These are phyloP conservation scores for silkworm (Bombyx mori) DNA, from an alignment of 1,140 invertebrate genomes.

Conservation along the genomic window ASM3026992v2 NC_085133.1:7686001-7686500, in stretches of 20 bases:
- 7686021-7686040: too few species aligned
- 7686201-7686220: constrained; percentile 74
- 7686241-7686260: constrained; percentile 74
- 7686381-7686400: constrained; percentile 74
- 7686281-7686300: constrained; percentile 78
- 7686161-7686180: constrained; percentile 68
- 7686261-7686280: constrained; percentile 73
- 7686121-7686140: background rate
- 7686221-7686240: constrained; percentile 78
- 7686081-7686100: too few species aligned
- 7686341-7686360: constrained; percentile 73
- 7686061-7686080: too few species aligned
- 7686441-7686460: constrained; percentile 72
- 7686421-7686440: constrained; percentile 71
- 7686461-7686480: constrained; percentile 71
- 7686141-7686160: background rate
- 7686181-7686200: constrained; percentile 73
- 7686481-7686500: constrained; percentile 74
- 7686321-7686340: constrained; percentile 78
- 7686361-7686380: constrained; percentile 64
- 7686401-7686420: constrained; percentile 71
- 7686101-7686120: too few species aligned
- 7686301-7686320: constrained; percentile 59
- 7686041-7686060: too few species aligned
- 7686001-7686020: too few species aligned